A percentile compares a stretch with the other conserved stretches of the same genome.
Evolutionary conservation across 2,888 invertebrate species (phyloP).

Genomic region (Amiota minor): DNA sequence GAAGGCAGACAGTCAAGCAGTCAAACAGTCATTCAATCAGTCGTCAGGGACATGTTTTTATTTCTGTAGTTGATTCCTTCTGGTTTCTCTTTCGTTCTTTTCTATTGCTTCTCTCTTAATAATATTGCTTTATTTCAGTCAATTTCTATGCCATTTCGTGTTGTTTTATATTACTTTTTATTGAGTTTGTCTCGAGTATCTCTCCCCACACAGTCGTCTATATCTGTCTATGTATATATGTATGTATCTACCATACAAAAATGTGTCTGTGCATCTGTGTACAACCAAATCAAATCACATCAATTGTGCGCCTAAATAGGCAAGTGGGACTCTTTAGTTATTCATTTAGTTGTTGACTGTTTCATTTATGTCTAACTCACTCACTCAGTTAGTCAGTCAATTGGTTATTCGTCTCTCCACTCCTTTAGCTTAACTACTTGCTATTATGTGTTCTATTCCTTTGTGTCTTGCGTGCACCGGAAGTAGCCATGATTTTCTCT

Average conservation of each 20-base stretch:
- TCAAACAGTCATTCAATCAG: conserved; percentile 19
- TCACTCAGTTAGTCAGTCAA: conserved; percentile 28
- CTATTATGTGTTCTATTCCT: no score
- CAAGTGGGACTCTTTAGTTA: conserved; percentile 67
- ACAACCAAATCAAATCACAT: conserved; percentile 67
- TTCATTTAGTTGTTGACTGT: conserved; percentile 52
- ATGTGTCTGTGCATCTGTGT: conserved; percentile 51
- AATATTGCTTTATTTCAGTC: conserved; percentile 10
- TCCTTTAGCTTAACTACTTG: conserved; percentile 37
- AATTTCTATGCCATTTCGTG: conserved; percentile 44
- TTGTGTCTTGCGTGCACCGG: background rate
- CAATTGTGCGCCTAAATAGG: conserved; percentile 66
- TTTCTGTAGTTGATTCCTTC: no score
- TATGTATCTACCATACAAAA: conserved; percentile 41
- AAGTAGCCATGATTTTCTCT: conserved; percentile 4
- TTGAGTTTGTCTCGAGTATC: conserved; percentile 34
- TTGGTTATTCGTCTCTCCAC: no score
- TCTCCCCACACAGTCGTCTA: conserved; percentile 22
- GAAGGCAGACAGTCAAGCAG: background rate
- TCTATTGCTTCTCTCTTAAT: conserved; percentile 5
- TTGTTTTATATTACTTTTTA: conserved; percentile 34
- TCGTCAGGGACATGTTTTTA: conserved; percentile 21
- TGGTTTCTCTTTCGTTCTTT: no score
- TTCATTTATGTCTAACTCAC: conserved; percentile 4
- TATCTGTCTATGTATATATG: conserved; percentile 24